Conservation (phyloP, 2,797 vertebrate species). For the Takifugu rubripes region DNA sequence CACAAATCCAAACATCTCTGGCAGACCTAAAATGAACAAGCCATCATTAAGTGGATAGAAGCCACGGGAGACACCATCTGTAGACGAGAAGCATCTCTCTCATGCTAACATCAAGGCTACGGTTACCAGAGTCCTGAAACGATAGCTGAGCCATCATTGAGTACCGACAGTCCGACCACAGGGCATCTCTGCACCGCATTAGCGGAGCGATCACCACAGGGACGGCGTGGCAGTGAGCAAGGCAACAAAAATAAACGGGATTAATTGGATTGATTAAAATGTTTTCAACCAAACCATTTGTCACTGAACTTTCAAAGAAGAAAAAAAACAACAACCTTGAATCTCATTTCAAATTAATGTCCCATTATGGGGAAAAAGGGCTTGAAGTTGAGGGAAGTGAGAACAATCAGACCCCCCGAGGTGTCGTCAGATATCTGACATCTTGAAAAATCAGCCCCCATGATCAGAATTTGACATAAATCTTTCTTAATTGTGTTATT, state of each 20-base stretch:
- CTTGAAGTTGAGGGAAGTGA: no score
- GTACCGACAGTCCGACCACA: conserved; percentile 45
- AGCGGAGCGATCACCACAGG: conserved; percentile 37
- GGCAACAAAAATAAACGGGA: conserved; percentile 29
- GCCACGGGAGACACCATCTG: conserved; percentile 1
- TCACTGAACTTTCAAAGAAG: no score
- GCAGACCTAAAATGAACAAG: no score
- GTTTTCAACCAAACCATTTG: no score
- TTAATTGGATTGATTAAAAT: no score
- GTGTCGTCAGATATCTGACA: neutral
- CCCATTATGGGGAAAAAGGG: no score
- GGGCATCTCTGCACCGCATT: conserved; percentile 46
- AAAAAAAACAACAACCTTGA: no score
- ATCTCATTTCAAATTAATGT: no score
- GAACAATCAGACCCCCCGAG: neutral
- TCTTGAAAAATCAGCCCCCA: neutral
- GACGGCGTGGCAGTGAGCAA: conserved; percentile 27
- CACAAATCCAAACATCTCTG: no score
- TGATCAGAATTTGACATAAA: conserved; percentile 1
- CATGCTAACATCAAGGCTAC: neutral
- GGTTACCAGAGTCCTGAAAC: conserved; percentile 30
- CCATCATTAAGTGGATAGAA: neutral
- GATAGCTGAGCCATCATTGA: conserved; percentile 24
- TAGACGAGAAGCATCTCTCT: conserved; percentile 14
- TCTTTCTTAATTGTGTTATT: neutral